phyloP scores from a whole-genome alignment of 2,797 vertebrate genomes.

The Podarcis siculus region DNA sequence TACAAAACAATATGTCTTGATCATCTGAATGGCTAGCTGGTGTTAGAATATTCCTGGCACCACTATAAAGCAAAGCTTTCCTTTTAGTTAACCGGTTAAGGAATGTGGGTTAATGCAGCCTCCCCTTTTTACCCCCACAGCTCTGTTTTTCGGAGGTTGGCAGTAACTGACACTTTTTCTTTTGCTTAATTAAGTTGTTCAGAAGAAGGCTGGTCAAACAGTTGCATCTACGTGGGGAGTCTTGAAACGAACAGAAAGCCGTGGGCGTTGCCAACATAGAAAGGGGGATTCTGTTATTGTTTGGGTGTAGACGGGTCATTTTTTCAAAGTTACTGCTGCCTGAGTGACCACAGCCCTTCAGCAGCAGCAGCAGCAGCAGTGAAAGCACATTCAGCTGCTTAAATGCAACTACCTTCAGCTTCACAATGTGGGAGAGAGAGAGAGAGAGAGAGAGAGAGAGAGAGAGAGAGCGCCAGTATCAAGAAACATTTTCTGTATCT shows the following conservation, averaged over 20 bases:
- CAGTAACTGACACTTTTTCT: slow-evolving; percentile 92
- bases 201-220: slow-evolving; percentile 94
- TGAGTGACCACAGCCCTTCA: slow-evolving; percentile 86
- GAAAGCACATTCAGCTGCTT: slow-evolving; percentile 79
- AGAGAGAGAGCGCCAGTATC: not conserved
- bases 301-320: slow-evolving; percentile 95
- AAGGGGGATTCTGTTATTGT: slow-evolving; percentile 93
- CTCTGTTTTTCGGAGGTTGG: slow-evolving; percentile 85
- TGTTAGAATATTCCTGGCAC: slow-evolving; percentile 60
- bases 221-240: slow-evolving; percentile 96
- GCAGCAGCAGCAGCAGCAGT: slow-evolving; percentile 67
- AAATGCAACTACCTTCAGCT: slow-evolving; percentile 77
- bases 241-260: slow-evolving; percentile 83
- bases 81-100: slow-evolving; percentile 78
- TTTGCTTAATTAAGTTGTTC: slow-evolving; percentile 99
- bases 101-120: slow-evolving; percentile 91
- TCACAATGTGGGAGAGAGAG: slow-evolving; percentile 49
- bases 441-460: not conserved
- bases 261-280: slow-evolving; percentile 87
- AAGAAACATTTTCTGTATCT: slow-evolving; percentile 51
- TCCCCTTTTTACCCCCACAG: slow-evolving; percentile 79
- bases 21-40: slow-evolving; percentile 62
- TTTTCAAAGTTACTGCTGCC: slow-evolving; percentile 97
- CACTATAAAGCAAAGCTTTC: slow-evolving; percentile 62
- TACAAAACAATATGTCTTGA: slow-evolving; percentile 61